A percentile compares a stretch with the other conserved stretches of the same genome.
These are phyloP conservation scores for Metopolophium dirhodum DNA, from an alignment of 1,140 invertebrate genomes.

Conservation along the genomic window DNA sequence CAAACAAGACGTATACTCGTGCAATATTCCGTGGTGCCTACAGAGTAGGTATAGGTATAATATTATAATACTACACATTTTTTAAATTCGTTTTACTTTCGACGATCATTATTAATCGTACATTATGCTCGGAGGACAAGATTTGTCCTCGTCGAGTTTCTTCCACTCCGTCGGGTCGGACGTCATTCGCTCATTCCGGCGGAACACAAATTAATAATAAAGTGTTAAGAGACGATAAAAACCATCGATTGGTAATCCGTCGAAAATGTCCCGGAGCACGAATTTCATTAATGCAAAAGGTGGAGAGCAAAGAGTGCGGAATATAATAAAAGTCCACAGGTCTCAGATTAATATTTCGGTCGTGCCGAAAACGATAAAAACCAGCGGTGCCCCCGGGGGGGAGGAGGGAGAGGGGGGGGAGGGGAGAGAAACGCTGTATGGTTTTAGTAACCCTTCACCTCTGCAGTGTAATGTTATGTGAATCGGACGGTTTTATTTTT, in stretches of 20 bases:
- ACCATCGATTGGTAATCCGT: constrained; percentile 24
- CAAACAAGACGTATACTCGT: background rate
- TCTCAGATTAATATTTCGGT: constrained; percentile 15
- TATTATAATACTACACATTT: background rate
- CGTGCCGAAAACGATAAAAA: constrained; percentile 16
- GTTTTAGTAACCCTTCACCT: constrained; percentile 10
- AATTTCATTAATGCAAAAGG: constrained; percentile 37
- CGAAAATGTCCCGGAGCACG: background rate
- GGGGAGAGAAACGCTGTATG: background rate
- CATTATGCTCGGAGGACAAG: background rate
- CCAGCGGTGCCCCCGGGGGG: background rate
- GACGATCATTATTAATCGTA: background rate
- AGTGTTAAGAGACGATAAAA: constrained; percentile 13
- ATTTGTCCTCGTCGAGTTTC: background rate
- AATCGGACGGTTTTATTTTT: background rate
- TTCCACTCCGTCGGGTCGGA: background rate
- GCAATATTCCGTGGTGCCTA: too few species aligned
- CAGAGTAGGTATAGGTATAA: background rate
- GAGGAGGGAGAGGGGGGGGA: too few species aligned
- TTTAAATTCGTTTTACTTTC: background rate
- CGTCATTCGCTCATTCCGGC: background rate
- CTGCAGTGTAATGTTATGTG: background rate
- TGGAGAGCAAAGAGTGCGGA: background rate
- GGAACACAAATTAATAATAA: background rate
- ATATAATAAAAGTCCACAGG: constrained; percentile 9